These are phyloP conservation scores for Tor tambroides DNA, from an alignment of 2,113 vertebrate species.

Conservation along the genomic window DNA sequence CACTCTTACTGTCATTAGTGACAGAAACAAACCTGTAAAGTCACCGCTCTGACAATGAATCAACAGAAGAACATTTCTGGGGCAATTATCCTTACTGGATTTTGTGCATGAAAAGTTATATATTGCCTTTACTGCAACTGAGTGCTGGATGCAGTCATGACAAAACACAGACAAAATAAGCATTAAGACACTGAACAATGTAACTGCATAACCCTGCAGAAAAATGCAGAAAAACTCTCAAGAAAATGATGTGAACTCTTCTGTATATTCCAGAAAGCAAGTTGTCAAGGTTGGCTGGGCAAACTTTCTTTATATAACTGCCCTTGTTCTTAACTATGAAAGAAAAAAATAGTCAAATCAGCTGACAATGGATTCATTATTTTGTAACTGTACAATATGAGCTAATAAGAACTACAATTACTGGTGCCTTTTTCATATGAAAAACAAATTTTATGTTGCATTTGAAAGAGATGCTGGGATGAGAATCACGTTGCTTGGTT, in stretches of 20 bases:
- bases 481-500: not conserved
- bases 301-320: not conserved
- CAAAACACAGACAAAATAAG: not conserved
- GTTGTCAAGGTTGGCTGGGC: not conserved
- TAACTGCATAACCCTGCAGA: too few species aligned
- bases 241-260: too few species aligned
- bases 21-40: not conserved
- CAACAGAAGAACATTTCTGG: not conserved
- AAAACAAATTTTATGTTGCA: not conserved
- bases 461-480: not conserved
- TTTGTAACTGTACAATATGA: not conserved
- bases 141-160: not conserved
- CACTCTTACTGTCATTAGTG: too few species aligned
- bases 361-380: not conserved
- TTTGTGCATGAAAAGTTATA: not conserved
- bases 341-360: not conserved
- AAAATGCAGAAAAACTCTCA: too few species aligned
- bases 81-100: not conserved
- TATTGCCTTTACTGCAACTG: not conserved
- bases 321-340: not conserved
- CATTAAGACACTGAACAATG: too few species aligned
- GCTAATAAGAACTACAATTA: constrained; percentile 30
- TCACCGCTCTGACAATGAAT: not conserved
- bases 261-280: too few species aligned
- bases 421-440: not conserved